Base-by-base conservation (phyloP, 2,888 invertebrate species). In the Acronicta alni region DNA sequence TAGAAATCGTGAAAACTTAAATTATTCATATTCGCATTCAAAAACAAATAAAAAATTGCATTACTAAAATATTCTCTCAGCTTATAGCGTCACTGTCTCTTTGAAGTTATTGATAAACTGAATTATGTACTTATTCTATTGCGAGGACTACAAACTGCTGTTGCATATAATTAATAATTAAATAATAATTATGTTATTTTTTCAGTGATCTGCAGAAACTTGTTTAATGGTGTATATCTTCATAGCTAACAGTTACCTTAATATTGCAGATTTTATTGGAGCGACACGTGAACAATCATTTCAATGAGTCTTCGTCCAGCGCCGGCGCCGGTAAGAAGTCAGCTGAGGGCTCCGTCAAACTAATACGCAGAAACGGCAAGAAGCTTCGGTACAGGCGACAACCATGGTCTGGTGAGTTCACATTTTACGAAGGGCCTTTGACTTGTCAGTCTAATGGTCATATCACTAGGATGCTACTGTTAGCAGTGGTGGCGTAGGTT, bases 241-340 rank as follows among this genome's bases (percentile, higher is more conserved):
- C 14, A 43, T 14, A 5, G 23, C 65, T 75, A 44, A 75, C 38
- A 12, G 37, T 15, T 41, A 37, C 9, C 15, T 54, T n/a, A 52
- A 20, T 62, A 57, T 95, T 95, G 35, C 94, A 97, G 97, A 95
- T 95, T 62, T 96, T 98, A 62, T 93, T 99, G 77, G 98, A 99
- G 90, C 96, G 98, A 79, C 99, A 99, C 85, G 98, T 99, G 51
- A 98, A 99, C 93, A 96, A 97, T 81, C 99, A 99, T 89, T 99
- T 99, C 93, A 95, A 95, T 76, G 96, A 96, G 82, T 90, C 92
- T 23, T 94, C 95, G 43, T 88, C 92, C 4, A 95, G 94, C 83
- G 94, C 95, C 57, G 96, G 95, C 67, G 90, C 94, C 43, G 87
- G 94, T 54, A 97, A 96, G 89, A 97, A 97, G 83, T 95, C 97